Evolutionary conservation across 1,140 invertebrate species (phyloP).

Genomic region (Sesamia nonagrioides): DNA sequence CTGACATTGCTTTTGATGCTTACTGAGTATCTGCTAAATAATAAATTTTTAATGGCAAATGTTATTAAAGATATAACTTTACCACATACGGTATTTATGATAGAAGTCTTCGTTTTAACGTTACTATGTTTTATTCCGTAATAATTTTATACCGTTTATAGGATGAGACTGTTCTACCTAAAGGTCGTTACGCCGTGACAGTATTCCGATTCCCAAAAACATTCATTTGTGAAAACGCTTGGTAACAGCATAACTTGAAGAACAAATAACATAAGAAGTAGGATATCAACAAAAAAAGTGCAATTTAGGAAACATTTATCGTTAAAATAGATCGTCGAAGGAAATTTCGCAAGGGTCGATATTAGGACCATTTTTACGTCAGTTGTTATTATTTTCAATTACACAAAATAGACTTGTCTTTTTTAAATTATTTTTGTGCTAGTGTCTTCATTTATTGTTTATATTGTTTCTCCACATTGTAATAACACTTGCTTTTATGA

Average conservation of each 20-base stretch:
- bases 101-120: background rate
- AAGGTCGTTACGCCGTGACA: background rate
- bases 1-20: constrained; percentile 14
- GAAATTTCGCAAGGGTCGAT: background rate
- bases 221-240: background rate
- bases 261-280: background rate
- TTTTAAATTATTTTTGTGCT: too few species aligned
- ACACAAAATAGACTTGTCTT: too few species aligned
- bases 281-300: background rate
- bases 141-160: background rate
- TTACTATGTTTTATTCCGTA: background rate
- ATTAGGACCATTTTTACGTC: background rate
- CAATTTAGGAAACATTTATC: background rate
- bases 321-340: background rate
- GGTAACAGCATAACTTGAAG: background rate
- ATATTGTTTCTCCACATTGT: too few species aligned
- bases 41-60: constrained; percentile 3
- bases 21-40: constrained; percentile 6
- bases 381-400: background rate
- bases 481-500: too few species aligned
- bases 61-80: background rate
- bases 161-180: background rate
- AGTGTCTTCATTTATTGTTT: too few species aligned
- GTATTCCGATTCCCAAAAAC: background rate
- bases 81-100: background rate